These are phyloP conservation scores for Peribatodes rhomboidaria DNA, from an alignment of 2,888 invertebrate genomes.

Conservation along the genomic window DNA sequence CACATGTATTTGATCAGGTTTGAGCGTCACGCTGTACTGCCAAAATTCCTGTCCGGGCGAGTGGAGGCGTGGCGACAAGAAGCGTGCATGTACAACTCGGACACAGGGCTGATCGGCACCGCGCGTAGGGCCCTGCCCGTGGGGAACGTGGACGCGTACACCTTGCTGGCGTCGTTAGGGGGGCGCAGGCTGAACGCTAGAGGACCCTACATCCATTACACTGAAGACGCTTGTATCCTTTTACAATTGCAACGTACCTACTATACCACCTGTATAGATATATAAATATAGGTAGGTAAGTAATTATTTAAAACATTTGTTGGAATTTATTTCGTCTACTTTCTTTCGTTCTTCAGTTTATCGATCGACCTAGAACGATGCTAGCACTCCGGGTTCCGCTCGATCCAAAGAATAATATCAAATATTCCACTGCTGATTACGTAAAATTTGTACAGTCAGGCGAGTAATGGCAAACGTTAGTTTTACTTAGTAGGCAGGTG, in stretches of 20 bases:
- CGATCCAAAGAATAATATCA: too few species aligned
- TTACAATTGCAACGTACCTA: slow-evolving; percentile 25
- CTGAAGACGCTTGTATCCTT: slow-evolving; percentile 98
- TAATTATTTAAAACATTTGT: background rate
- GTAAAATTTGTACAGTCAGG: too few species aligned
- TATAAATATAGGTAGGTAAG: background rate
- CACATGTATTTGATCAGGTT: slow-evolving; percentile 91
- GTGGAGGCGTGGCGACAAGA: slow-evolving; percentile 95
- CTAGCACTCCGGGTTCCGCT: too few species aligned
- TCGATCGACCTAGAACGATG: too few species aligned
- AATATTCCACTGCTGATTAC: too few species aligned
- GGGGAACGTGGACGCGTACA: slow-evolving; percentile 93
- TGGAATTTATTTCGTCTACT: background rate
- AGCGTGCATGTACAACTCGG: slow-evolving; percentile 97
- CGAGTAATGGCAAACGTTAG: too few species aligned
- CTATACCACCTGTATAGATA: too few species aligned
- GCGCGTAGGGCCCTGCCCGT: slow-evolving; percentile 94
- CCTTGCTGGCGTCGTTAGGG: slow-evolving; percentile 95
- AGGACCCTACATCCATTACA: slow-evolving; percentile 93
- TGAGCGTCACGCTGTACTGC: slow-evolving; percentile 97
- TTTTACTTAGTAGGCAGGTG: too few species aligned
- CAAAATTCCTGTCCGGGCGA: slow-evolving; percentile 95
- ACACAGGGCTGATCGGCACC: slow-evolving; percentile 94
- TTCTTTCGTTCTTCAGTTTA: too few species aligned
- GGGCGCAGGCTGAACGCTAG: slow-evolving; percentile 92